Evolutionary conservation across 2,113 vertebrate genomes (phyloP).

Genomic region (Gobiocypris rarus): DNA sequence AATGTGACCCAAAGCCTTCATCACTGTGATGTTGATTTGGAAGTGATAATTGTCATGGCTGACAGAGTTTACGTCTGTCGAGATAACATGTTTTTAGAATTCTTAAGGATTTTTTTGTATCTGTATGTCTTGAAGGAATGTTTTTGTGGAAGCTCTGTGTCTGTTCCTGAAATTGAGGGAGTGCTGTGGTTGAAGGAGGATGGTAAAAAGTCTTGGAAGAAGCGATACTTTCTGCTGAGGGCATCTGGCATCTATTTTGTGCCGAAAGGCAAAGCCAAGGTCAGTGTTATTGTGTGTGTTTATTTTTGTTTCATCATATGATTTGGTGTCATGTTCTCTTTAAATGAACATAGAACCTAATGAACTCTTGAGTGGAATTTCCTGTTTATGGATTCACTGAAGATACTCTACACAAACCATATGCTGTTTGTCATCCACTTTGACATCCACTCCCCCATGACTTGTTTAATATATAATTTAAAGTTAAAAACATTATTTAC

Average conservation of each 20-base stretch:
- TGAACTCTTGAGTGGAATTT: conserved; percentile 64
- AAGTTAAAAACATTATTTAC: neutral
- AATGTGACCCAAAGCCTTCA: neutral
- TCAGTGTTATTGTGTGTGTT: conserved; percentile 60
- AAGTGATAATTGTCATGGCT: neutral
- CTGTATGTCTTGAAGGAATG: conserved; percentile 82
- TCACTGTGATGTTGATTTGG: neutral
- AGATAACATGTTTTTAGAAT: neutral
- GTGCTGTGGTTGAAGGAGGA: conserved; percentile 93
- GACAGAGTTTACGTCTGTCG: neutral
- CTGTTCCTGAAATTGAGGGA: conserved; percentile 97
- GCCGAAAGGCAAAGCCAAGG: conserved; percentile 98
- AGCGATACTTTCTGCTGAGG: conserved; percentile 94
- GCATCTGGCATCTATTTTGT: conserved; percentile 98
- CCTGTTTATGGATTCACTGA: conserved; percentile 63
- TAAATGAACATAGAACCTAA: conserved; percentile 41
- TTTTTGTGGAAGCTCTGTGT: conserved; percentile 95
- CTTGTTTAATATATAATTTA: neutral
- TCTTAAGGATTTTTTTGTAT: conserved; percentile 21
- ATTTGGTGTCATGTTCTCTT: neutral
- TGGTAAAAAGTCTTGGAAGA: conserved; percentile 79
- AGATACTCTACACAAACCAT: conserved; percentile 39
- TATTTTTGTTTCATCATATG: conserved; percentile 14
- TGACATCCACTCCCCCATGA: neutral
- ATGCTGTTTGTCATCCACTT: conserved; percentile 41